These are phyloP conservation scores for Paramuricea clavata DNA, from an alignment of 92 coral and sea anemone species.

Conservation along the genomic window DNA sequence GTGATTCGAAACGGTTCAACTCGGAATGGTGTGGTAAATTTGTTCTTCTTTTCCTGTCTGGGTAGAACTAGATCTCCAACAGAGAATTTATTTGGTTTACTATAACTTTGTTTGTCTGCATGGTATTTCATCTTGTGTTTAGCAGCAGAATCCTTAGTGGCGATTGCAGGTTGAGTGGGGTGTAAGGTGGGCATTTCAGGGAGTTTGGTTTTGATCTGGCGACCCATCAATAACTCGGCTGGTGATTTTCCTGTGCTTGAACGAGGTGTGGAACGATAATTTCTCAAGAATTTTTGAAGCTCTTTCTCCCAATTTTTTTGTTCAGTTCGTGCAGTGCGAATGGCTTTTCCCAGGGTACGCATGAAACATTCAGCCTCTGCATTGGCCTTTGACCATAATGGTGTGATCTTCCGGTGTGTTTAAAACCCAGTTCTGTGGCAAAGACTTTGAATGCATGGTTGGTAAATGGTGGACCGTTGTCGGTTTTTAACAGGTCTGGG, in stretches of 20 bases:
- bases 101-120: conserved; percentile 20
- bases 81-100: too few relatives aligned
- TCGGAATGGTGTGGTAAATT: conserved; percentile 47
- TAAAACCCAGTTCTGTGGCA: too few relatives aligned
- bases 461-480: too few relatives aligned
- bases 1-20: conserved; percentile 16
- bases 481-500: too few relatives aligned
- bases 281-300: conserved; percentile 45
- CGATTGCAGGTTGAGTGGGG: too few relatives aligned
- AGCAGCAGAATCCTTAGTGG: too few relatives aligned
- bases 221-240: conserved; percentile 39
- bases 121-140: neutral
- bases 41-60: conserved; percentile 37
- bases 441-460: too few relatives aligned
- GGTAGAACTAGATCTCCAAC: conserved; percentile 56
- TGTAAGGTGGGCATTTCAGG: too few relatives aligned
- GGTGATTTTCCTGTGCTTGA: conserved; percentile 42
- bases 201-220: too few relatives aligned
- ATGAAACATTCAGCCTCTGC: too few relatives aligned
- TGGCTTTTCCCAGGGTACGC: conserved; percentile 19
- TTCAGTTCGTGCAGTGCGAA: conserved; percentile 18
- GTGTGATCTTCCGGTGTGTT: conserved; percentile 32
- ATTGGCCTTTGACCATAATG: conserved; percentile 26
- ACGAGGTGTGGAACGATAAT: conserved; percentile 53
- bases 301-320: conserved; percentile 46